phyloP scores from a whole-genome alignment of 2,797 vertebrate genomes.

The Sebastes hubbsi region DNA sequence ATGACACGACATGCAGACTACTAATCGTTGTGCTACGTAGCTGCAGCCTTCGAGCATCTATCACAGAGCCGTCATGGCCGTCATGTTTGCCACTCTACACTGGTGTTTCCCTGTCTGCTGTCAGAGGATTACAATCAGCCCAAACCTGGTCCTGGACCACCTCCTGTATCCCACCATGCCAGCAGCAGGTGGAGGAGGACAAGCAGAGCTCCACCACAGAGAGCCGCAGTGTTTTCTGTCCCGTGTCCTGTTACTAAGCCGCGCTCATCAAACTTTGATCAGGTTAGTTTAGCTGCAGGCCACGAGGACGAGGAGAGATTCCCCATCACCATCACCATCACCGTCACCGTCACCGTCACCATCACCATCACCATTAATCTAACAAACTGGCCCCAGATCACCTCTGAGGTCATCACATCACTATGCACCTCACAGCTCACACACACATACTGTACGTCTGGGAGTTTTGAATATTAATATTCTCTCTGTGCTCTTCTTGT shows the following conservation, averaged over 20 bases:
- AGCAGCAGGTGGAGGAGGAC: conserved; percentile 14
- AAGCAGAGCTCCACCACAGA: neutral
- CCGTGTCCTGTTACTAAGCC: conserved; percentile 52
- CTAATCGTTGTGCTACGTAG: too few relatives aligned
- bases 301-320: neutral
- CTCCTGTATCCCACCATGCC: neutral
- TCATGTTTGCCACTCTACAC: too few relatives aligned
- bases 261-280: conserved; percentile 62
- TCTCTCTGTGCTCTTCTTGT: conserved; percentile 18
- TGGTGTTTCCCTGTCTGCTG: neutral
- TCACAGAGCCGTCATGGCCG: too few relatives aligned
- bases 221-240: neutral
- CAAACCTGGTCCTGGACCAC: conserved; percentile 1
- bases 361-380: too few relatives aligned
- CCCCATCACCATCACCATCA: neutral
- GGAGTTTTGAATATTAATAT: neutral
- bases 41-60: too few relatives aligned
- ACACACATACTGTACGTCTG: neutral
- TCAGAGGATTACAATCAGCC: neutral
- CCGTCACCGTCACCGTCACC: accelerated
- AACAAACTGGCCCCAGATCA: neutral
- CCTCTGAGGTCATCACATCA: neutral
- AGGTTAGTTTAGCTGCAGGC: conserved; percentile 12
- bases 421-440: neutral
- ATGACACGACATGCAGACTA: too few relatives aligned